Evolutionary conservation across 2,888 invertebrate genomes (phyloP), one percentile per base, ranked within the genome.

Genomic region (Leptinotarsa tumamoca): DNA sequence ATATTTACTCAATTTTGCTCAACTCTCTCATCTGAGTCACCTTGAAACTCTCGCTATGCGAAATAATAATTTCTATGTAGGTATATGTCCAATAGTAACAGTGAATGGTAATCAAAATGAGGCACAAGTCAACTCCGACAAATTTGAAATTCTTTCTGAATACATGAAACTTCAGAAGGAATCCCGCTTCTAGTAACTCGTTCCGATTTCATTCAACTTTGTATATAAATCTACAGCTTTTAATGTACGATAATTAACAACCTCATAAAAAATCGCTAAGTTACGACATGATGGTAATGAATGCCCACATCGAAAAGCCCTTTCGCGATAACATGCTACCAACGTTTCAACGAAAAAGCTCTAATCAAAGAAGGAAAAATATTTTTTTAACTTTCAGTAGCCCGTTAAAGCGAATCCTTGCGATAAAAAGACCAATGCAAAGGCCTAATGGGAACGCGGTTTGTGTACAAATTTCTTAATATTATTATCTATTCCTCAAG

Each of bases 221-320:
- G 58, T 58, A 15, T 58, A 58, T 58, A 58, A 58, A 58, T 63
- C 43, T 63, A 63, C 33, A 63, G 43, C 63, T 73, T 61, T 68
- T 68, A 73, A 73, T 73, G 63, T 58, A 52, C 73, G 73, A 73
- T 73, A 69, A 73, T 73, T 73, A 73, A 73, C 68, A 58, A 73
- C 63, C 68, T 63, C 73, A 73, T 73, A 73, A 73, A 73, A 68
- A 73, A 63, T 73, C 68, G 56, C 52, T 68, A 68, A 69, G 58
- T 63, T 63, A 68, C 68, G 54, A 69, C 33, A 15, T 49, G 73
- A 73, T 66, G 54, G 68, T 73, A 68, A 73, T 63, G 69, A 68
- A 73, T 73, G 73, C 68, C 69, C 63, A 52, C 68, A 61, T 51
- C 63, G 68, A 52, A 73, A 73, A 68, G 68, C 61, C 68, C 73